phyloP scores from a whole-genome alignment of 2,888 invertebrate species.

The Parnassius orleans region DNA sequence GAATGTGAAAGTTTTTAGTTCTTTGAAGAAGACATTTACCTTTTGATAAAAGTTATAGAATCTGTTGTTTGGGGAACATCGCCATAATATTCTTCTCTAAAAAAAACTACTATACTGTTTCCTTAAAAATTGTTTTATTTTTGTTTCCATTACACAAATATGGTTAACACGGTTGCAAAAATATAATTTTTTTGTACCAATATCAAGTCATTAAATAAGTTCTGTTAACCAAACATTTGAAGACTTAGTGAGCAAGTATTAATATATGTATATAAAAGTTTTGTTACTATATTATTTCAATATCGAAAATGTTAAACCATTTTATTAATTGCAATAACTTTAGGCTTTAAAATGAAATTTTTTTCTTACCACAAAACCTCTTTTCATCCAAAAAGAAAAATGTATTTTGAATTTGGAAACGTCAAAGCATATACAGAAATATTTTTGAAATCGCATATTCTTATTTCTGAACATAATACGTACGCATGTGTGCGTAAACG shows the following conservation, averaged over 20 bases:
- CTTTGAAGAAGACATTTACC: too few relatives aligned
- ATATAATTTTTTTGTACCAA: constrained; percentile 49
- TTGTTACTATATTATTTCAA: constrained; percentile 13
- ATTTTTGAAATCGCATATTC: neutral
- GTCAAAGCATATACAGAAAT: neutral
- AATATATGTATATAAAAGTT: constrained; percentile 6
- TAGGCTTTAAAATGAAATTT: too few relatives aligned
- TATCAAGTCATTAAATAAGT: constrained; percentile 30
- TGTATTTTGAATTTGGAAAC: neutral
- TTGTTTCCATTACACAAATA: constrained; percentile 59
- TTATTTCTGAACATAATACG: too few relatives aligned
- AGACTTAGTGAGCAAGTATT: constrained; percentile 2
- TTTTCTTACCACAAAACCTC: too few relatives aligned
- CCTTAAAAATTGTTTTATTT: constrained; percentile 59
- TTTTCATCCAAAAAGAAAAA: neutral
- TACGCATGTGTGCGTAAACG: too few relatives aligned
- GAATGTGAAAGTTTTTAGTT: too few relatives aligned
- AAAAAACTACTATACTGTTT: neutral
- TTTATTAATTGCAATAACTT: too few relatives aligned
- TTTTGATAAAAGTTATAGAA: too few relatives aligned
- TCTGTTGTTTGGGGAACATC: too few relatives aligned
- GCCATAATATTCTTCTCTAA: too few relatives aligned
- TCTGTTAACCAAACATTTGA: constrained; percentile 13
- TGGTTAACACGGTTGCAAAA: constrained; percentile 71
- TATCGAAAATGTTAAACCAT: constrained; percentile 5